These are phyloP conservation scores for Tachysurus fulvidraco DNA, from an alignment of 2,113 vertebrate genomes.

Conservation along the genomic window DNA sequence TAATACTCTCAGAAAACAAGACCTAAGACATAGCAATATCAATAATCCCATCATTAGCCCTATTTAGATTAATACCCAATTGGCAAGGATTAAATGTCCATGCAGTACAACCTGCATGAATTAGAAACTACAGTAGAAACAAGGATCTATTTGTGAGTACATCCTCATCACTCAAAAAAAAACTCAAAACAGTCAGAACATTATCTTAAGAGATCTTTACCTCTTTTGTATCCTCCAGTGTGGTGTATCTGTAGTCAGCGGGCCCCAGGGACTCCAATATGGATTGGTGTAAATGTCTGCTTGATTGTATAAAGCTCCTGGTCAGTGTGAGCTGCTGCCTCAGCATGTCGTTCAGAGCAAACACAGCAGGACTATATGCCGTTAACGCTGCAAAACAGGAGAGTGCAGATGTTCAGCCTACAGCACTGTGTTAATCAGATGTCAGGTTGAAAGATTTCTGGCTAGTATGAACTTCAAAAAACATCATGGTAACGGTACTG, in stretches of 20 bases:
- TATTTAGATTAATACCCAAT: background rate
- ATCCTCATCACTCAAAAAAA: background rate
- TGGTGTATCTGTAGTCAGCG: constrained; percentile 83
- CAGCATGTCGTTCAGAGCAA: constrained; percentile 76
- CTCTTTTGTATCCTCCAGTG: constrained; percentile 82
- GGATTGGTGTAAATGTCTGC: constrained; percentile 71
- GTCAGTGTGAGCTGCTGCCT: constrained; percentile 83
- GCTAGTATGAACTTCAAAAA: background rate
- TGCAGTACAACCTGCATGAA: background rate
- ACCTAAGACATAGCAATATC: background rate
- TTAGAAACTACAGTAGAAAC: background rate
- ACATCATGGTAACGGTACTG: background rate
- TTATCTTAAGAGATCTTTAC: constrained; percentile 60
- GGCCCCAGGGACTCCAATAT: constrained; percentile 74
- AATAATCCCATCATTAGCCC: background rate
- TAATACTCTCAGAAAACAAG: background rate
- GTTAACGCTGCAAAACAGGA: constrained; percentile 68
- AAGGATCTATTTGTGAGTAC: background rate
- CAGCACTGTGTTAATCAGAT: background rate
- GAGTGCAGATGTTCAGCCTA: background rate
- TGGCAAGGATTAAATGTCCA: background rate
- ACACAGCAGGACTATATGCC: constrained; percentile 67
- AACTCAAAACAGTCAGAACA: background rate
- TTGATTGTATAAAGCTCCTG: constrained; percentile 71
- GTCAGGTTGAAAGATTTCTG: background rate